Percentiles rank a stretch among this genome's conserved stretches.
Conservation (phyloP, 2,113 vertebrate species). For the Numenius arquata region DNA sequence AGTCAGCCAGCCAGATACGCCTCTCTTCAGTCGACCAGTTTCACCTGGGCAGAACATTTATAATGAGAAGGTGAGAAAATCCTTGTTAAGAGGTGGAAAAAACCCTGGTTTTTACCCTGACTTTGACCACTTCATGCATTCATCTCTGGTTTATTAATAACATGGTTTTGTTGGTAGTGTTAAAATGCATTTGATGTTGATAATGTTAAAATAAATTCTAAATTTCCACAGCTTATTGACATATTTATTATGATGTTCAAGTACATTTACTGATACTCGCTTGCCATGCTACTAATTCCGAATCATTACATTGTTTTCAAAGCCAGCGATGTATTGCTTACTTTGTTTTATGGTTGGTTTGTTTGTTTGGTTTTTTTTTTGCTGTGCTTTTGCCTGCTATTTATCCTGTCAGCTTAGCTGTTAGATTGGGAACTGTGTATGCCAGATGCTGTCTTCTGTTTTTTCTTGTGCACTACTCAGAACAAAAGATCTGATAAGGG, state of each 20-base stretch:
- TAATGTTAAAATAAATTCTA: neutral
- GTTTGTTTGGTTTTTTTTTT: neutral
- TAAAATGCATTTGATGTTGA: neutral
- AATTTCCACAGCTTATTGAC: neutral
- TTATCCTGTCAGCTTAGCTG: neutral
- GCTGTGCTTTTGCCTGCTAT: neutral
- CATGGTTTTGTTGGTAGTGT: neutral
- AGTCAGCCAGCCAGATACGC: rapidly evolving
- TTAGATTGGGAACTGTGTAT: neutral
- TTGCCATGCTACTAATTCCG: neutral
- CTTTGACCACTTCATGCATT: neutral
- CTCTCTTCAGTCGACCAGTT: neutral
- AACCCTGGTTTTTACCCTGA: rapidly evolving
- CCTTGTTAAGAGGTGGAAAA: neutral
- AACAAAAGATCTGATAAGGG: neutral
- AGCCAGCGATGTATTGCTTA: neutral
- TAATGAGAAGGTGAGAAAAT: constrained; percentile 1
- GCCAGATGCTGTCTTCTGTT: neutral
- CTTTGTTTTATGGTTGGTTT: neutral
- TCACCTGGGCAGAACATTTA: neutral
- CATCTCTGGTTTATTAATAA: neutral
- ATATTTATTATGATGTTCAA: neutral
- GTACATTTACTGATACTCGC: neutral
- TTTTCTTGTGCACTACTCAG: neutral
- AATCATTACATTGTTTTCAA: neutral